Conservation (phyloP, 2,888 invertebrate genomes). For the Drosophila testacea region DNA sequence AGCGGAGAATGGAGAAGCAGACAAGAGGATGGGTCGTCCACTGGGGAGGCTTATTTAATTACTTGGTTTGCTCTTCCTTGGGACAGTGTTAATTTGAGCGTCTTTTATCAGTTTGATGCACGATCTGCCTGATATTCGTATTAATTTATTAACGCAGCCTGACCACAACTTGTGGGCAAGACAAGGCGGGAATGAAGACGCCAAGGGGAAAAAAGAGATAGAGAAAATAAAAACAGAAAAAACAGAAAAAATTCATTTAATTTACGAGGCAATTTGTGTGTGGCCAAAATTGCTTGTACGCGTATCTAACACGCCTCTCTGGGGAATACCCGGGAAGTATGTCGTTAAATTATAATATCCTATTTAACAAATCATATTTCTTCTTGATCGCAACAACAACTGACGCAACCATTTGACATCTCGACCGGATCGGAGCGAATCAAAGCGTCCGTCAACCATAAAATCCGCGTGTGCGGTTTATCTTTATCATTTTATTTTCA, state of each 20-base stretch:
- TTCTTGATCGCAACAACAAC: constrained; percentile 55
- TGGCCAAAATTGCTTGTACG: constrained; percentile 43
- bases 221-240: not conserved
- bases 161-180: constrained; percentile 7
- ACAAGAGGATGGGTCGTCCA: constrained; percentile 3
- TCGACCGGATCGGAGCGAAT: constrained; percentile 21
- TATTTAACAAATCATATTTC: constrained; percentile 76
- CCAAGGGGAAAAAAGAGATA: constrained; percentile 7
- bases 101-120: constrained; percentile 65
- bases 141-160: constrained; percentile 70
- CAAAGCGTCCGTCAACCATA: constrained; percentile 34
- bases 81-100: constrained; percentile 35
- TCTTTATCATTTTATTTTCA: too few relatives aligned
- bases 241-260: constrained; percentile 28
- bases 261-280: constrained; percentile 58
- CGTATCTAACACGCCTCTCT: constrained; percentile 31
- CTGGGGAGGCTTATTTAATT: constrained; percentile 42
- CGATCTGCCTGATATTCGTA: constrained; percentile 57
- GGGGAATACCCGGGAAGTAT: constrained; percentile 62
- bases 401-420: constrained; percentile 68
- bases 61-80: constrained; percentile 32
- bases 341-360: constrained; percentile 72
- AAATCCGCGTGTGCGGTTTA: constrained; percentile 59
- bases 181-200: not conserved
- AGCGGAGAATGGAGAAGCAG: not conserved